Evolutionary conservation across 1,140 invertebrate genomes (phyloP), one percentile per base, ranked within the genome.

Genomic region (Oryzaephilus surinamensis): DNA sequence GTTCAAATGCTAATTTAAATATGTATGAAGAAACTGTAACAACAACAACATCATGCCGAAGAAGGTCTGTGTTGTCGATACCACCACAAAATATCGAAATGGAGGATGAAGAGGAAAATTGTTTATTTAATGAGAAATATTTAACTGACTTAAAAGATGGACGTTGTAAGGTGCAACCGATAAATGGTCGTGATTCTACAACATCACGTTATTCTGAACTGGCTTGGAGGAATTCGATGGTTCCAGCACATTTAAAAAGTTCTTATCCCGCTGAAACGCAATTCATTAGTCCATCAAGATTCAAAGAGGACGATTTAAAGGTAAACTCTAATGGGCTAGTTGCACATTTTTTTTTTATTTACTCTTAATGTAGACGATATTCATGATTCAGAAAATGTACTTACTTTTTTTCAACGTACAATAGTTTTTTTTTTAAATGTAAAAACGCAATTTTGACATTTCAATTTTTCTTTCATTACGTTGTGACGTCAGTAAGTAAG

Each of bases 261-360:
- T 81, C 85, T 1, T 94, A 95, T 65, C 83, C 89, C 0, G 81
- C 81, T 1, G 90, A 90, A 69, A 82, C 72, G n/a, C 80, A 85
- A 61, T 81, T 76, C 50, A 66, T 67, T 45, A 54, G 54, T 45
- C 63, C 68, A 12, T 32, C 45, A 26, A 51, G 62, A 13, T 59
- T 72, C 21, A 74, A 68, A 29, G 83, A 86, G 48, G 80, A 86
- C 26, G 80, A 84, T 50, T 74, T 86, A 18, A 85, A 83, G 72
- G 83, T 84, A 69, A 63, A 19, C 51, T 39, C n/a, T n/a, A n/a
- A n/a, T n/a, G n/a, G n/a, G n/a, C n/a, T n/a, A n/a, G n/a, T n/a
- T n/a, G n/a, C n/a, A n/a, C n/a, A n/a, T n/a, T n/a, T n/a, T n/a
- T n/a, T n/a, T n/a, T n/a, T n/a, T n/a, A n/a, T n/a, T n/a, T n/a